A percentile compares a stretch with the other conserved stretches of the same genome.
These are phyloP conservation scores for Drosophila pseudotalamancana DNA, from an alignment of 2,888 invertebrate species.

Conservation along the genomic window DNA sequence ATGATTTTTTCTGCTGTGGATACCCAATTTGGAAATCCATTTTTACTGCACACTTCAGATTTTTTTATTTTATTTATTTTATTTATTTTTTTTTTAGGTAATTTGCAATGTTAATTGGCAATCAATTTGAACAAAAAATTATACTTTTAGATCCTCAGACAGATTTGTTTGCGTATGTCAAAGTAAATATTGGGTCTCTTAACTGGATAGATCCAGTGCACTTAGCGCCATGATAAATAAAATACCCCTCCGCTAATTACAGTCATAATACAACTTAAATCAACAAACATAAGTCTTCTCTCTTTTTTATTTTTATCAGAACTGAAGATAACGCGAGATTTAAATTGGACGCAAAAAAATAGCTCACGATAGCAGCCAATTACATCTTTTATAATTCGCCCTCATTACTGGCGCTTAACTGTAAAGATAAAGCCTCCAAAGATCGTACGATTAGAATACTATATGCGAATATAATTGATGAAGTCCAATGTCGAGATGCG, in stretches of 20 bases:
- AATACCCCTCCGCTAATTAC: constrained; percentile 42
- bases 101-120: constrained; percentile 55
- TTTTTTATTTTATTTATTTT: no score
- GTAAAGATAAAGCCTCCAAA: constrained; percentile 15
- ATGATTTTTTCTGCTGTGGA: not conserved
- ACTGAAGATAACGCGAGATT: constrained; percentile 40
- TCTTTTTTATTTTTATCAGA: constrained; percentile 7
- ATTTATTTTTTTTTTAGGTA: constrained; percentile 15
- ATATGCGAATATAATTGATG: constrained; percentile 28
- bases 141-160: constrained; percentile 22
- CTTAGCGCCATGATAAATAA: constrained; percentile 61
- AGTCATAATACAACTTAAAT: constrained; percentile 28
- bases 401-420: constrained; percentile 33
- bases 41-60: not conserved
- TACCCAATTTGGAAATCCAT: not conserved
- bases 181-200: constrained; percentile 48
- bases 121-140: constrained; percentile 26
- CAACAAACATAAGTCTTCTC: constrained; percentile 19
- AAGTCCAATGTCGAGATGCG: constrained; percentile 45
- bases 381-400: constrained; percentile 2
- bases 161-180: constrained; percentile 35
- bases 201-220: constrained; percentile 77
- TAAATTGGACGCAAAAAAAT: constrained; percentile 29
- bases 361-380: constrained; percentile 29
- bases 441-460: constrained; percentile 8